A percentile compares a stretch with the other conserved stretches of the same genome.
These are phyloP conservation scores for Rhinoderma darwinii DNA, from an alignment of 2,113 vertebrate species.

Conservation along the genomic window DNA sequence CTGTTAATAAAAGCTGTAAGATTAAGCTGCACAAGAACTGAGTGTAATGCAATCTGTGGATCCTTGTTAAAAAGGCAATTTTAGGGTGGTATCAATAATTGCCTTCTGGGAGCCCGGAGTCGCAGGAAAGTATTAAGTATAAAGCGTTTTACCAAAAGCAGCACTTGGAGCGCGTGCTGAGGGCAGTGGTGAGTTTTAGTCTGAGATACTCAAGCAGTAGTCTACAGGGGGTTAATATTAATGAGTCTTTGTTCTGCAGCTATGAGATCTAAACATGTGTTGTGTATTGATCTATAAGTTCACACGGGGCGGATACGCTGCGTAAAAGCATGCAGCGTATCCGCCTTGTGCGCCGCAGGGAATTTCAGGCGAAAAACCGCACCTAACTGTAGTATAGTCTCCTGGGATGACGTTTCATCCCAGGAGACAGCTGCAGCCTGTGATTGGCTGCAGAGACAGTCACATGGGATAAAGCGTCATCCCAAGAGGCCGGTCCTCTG, in stretches of 20 bases:
- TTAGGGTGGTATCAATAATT: constrained; percentile 48
- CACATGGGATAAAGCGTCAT: too few relatives aligned
- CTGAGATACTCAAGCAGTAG: background rate
- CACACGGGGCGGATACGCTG: too few relatives aligned
- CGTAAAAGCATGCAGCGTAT: too few relatives aligned
- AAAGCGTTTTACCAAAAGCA: constrained; percentile 21
- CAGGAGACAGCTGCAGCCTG: too few relatives aligned
- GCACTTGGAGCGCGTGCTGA: background rate
- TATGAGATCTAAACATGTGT: background rate
- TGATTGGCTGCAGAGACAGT: too few relatives aligned
- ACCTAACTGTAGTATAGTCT: too few relatives aligned
- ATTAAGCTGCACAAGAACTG: constrained; percentile 52
- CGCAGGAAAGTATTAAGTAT: constrained; percentile 18
- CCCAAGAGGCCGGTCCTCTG: too few relatives aligned
- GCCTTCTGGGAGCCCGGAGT: constrained; percentile 29
- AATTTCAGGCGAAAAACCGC: too few relatives aligned
- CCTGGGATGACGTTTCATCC: too few relatives aligned
- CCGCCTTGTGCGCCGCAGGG: too few relatives aligned
- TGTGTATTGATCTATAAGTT: too few relatives aligned
- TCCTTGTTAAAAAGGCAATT: constrained; percentile 50
- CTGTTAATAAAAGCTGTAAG: constrained; percentile 50
- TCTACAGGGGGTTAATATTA: background rate
- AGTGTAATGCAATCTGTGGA: constrained; percentile 46
- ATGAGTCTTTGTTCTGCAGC: background rate
- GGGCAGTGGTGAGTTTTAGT: background rate